Conservation (phyloP, 2,888 invertebrate species). For the Xylota segnis region DNA sequence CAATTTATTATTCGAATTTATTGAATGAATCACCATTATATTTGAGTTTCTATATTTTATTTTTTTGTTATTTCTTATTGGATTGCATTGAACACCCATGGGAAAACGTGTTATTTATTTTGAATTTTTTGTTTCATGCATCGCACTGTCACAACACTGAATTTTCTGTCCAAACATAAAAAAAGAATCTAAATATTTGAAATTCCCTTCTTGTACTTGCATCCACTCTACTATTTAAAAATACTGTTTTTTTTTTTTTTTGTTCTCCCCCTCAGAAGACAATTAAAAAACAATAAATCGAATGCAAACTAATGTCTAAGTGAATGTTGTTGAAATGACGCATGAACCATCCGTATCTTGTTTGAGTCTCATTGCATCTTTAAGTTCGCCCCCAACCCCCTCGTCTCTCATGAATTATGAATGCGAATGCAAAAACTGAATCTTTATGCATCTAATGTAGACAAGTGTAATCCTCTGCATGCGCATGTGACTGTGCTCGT, state of each 20-base stretch:
- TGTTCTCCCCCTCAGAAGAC: not conserved
- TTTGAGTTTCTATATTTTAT: conserved; percentile 2
- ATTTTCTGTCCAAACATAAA: conserved; percentile 36
- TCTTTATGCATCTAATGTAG: conserved; percentile 48
- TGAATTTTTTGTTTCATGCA: conserved; percentile 43
- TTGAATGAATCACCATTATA: conserved; percentile 35
- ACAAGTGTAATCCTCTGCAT: conserved; percentile 49
- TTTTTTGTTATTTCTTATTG: conserved; percentile 21
- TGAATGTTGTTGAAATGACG: conserved; percentile 42
- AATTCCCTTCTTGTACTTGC: conserved; percentile 43
- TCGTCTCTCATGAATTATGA: conserved; percentile 57
- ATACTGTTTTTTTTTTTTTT: too few species aligned
- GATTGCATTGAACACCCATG: conserved; percentile 42
- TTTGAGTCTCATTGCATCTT: conserved; percentile 59
- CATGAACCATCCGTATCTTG: conserved; percentile 57
- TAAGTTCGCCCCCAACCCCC: not conserved
- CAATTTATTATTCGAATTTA: conserved; percentile 51
- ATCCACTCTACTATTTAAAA: conserved; percentile 18
- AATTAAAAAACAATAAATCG: conserved; percentile 47
- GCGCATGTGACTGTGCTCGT: conserved; percentile 34
- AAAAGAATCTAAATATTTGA: conserved; percentile 36
- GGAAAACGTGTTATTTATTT: conserved; percentile 36
- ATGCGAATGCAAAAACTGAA: conserved; percentile 45
- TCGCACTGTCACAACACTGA: conserved; percentile 70
- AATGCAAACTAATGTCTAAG: conserved; percentile 45